Conservation (phyloP, 1,140 invertebrate genomes). For the Anadara kagoshimensis region DNA sequence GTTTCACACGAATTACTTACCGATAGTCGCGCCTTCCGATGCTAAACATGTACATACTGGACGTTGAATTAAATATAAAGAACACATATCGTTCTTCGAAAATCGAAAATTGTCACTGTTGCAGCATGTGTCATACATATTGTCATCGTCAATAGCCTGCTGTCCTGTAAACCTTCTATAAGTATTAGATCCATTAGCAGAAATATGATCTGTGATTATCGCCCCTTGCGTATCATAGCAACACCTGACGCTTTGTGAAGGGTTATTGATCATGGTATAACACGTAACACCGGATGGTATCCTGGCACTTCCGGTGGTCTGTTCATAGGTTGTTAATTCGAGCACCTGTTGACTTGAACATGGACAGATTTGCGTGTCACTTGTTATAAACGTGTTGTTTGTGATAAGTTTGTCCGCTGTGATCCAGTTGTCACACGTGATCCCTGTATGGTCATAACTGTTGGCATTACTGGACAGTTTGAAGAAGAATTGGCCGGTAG, state of each 20-base stretch:
- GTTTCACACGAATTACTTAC: conserved; percentile 9
- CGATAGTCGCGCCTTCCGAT: not conserved
- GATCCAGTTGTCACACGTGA: conserved; percentile 1
- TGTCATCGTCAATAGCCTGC: not conserved
- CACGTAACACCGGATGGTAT: not conserved
- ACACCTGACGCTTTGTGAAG: conserved; percentile 5
- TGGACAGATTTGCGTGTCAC: not conserved
- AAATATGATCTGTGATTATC: conserved; percentile 6
- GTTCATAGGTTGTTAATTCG: not conserved
- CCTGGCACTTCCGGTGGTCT: not conserved
- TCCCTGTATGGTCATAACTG: conserved; percentile 6
- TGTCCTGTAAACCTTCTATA: not conserved
- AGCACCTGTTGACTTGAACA: not conserved
- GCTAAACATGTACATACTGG: not conserved
- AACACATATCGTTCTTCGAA: conserved; percentile 1
- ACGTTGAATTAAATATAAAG: not conserved
- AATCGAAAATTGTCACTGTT: not conserved
- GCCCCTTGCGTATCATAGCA: conserved; percentile 10
- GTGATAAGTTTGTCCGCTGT: not conserved
- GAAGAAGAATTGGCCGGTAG: not conserved
- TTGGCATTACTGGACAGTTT: conserved; percentile 2
- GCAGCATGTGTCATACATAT: conserved; percentile 12
- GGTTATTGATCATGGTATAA: not conserved
- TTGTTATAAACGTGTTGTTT: not conserved
- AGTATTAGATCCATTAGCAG: conserved; percentile 8